Conservation (phyloP, 2,113 vertebrate species). For the Chionis minor region DNA sequence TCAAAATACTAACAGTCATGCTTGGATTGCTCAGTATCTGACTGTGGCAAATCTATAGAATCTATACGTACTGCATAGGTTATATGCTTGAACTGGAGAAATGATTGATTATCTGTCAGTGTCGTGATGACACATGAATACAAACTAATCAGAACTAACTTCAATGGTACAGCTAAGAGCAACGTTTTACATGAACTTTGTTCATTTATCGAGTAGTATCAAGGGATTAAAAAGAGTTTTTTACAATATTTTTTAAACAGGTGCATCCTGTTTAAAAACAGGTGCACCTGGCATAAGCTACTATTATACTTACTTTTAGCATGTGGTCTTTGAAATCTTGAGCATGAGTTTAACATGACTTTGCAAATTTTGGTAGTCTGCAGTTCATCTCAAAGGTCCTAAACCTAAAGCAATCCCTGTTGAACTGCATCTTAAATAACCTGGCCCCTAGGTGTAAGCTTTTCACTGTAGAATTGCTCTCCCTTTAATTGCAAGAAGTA, state of each 20-base stretch:
- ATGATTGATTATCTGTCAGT: not conserved
- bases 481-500: not conserved
- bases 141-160: not conserved
- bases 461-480: not conserved
- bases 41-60: not conserved
- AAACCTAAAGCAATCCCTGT: not conserved
- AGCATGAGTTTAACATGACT: not conserved
- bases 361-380: not conserved
- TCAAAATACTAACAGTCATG: not conserved
- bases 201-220: not conserved
- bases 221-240: not conserved
- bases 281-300: not conserved
- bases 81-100: not conserved
- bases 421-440: not conserved
- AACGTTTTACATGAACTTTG: not conserved
- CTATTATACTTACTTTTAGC: not conserved
- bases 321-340: not conserved
- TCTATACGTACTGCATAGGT: not conserved
- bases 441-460: not conserved
- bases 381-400: not conserved
- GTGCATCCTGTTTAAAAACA: not conserved
- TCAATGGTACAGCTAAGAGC: not conserved
- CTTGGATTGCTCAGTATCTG: conserved; percentile 26
- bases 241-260: not conserved
- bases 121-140: not conserved